These are phyloP conservation scores for Alces alces DNA, from an alignment of 2,113 vertebrate species.

Conservation along the genomic window DNA sequence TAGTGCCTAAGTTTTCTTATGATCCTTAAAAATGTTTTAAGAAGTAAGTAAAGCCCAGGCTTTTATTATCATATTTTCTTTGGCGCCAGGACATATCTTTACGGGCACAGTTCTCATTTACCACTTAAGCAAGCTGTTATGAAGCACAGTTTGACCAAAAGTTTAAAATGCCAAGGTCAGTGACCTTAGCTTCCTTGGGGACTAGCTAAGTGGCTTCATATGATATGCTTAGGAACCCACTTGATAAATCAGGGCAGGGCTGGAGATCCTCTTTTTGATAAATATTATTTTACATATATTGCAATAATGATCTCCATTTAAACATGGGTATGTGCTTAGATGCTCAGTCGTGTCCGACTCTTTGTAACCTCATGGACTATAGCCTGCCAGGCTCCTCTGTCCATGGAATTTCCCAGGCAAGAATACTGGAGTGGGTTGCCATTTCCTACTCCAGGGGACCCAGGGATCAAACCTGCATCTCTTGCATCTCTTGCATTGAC, in stretches of 20 bases:
- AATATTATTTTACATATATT: conserved; percentile 33
- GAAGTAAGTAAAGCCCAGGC: background rate
- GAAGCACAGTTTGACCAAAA: background rate
- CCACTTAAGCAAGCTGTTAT: background rate
- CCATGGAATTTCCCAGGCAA: background rate
- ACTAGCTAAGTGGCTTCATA: background rate
- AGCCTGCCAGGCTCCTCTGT: background rate
- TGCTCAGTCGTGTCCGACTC: background rate
- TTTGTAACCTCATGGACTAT: background rate
- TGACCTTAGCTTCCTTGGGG: background rate
- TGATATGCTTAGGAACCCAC: background rate
- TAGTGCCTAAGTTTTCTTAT: background rate
- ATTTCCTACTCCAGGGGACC: background rate
- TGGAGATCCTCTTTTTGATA: background rate
- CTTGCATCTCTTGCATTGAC: background rate
- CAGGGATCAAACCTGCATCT: background rate
- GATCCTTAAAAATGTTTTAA: background rate
- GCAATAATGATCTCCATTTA: background rate
- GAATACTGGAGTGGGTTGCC: background rate
- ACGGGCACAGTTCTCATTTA: background rate
- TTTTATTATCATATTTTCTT: background rate
- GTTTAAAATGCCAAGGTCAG: background rate
- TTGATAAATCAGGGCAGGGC: background rate
- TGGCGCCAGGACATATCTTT: background rate
- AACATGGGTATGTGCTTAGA: background rate